Evolutionary conservation across 1,140 invertebrate species (phyloP).

Genomic region (Anagrus nilaparvatae): DNA sequence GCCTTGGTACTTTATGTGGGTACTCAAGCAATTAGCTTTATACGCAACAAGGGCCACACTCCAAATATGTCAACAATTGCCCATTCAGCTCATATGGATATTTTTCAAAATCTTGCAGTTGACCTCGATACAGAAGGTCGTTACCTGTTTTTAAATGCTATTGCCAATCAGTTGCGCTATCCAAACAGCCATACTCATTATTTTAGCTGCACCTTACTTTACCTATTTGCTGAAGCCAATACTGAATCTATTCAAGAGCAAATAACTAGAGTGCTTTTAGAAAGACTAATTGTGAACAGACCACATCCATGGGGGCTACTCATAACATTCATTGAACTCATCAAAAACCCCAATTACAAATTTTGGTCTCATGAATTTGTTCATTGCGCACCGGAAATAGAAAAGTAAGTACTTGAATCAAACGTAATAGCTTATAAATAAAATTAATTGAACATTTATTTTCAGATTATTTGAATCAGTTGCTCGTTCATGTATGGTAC

Average conservation of each 20-base stretch:
- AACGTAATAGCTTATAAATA: too few relatives aligned
- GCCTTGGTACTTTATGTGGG: conserved; percentile 96
- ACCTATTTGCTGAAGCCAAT: conserved; percentile 96
- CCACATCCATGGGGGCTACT: conserved; percentile 99
- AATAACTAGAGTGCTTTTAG: conserved; percentile 86
- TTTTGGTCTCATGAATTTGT: conserved; percentile 99
- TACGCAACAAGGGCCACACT: conserved; percentile 75
- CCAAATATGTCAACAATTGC: conserved; percentile 94
- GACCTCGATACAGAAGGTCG: conserved; percentile 94
- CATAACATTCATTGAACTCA: conserved; percentile 98
- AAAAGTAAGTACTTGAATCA: conserved; percentile 71
- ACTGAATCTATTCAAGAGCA: conserved; percentile 92
- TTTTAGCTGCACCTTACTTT: conserved; percentile 94
- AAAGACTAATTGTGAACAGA: conserved; percentile 93
- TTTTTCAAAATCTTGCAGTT: conserved; percentile 97
- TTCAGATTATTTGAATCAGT: conserved; percentile 85
- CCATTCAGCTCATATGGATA: conserved; percentile 97
- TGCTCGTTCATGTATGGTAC: conserved; percentile 85
- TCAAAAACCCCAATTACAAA: conserved; percentile 97
- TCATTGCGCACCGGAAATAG: conserved; percentile 96
- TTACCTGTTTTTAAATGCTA: conserved; percentile 95
- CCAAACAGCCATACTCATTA: conserved; percentile 99
- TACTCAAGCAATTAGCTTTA: conserved; percentile 85
- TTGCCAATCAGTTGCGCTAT: conserved; percentile 96
- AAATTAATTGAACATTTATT: conserved; percentile 17